These are phyloP conservation scores for Festucalex cinctus DNA, from an alignment of 2,113 vertebrate species.

Conservation along the genomic window DNA sequence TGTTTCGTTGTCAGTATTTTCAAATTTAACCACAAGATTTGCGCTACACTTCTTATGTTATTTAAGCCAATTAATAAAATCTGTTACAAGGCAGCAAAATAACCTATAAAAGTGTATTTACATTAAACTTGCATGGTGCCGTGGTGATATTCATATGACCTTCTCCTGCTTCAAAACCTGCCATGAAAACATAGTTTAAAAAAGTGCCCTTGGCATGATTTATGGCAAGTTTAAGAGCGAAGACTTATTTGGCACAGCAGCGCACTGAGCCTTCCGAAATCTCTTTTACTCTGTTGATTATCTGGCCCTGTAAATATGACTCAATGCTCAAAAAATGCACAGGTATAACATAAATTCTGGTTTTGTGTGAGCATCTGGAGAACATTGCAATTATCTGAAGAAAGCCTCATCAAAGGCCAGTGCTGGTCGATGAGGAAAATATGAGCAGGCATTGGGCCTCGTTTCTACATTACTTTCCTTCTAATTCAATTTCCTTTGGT, in stretches of 20 bases:
- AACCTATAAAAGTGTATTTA: slow-evolving; percentile 8
- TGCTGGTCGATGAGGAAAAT: slow-evolving; percentile 55
- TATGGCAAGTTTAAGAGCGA: slow-evolving; percentile 21
- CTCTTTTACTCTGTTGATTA: slow-evolving; percentile 19
- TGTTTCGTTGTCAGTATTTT: slow-evolving; percentile 17
- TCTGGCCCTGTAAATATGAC: slow-evolving; percentile 28
- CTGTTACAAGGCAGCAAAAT: slow-evolving; percentile 1
- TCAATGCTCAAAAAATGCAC: slow-evolving; percentile 32
- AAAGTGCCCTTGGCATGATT: slow-evolving; percentile 21
- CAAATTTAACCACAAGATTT: slow-evolving; percentile 9
- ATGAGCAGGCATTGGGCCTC: slow-evolving; percentile 52
- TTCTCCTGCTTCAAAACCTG: slow-evolving; percentile 13
- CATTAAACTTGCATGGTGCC: slow-evolving; percentile 4
- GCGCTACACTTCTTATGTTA: background rate
- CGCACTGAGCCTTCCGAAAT: slow-evolving; percentile 14
- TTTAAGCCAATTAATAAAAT: slow-evolving; percentile 1
- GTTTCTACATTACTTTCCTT: slow-evolving; percentile 47
- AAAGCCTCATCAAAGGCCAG: slow-evolving; percentile 41
- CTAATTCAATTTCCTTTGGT: slow-evolving; percentile 68
- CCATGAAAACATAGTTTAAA: slow-evolving; percentile 38
- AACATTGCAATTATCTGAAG: slow-evolving; percentile 37
- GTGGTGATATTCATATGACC: slow-evolving; percentile 31
- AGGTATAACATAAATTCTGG: slow-evolving; percentile 32
- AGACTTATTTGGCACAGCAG: slow-evolving; percentile 31
- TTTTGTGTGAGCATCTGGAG: slow-evolving; percentile 50